A percentile compares a stretch with the other conserved stretches of the same genome.
Conservation (phyloP, 2,797 vertebrate genomes). For the Emydoidea blandingii region DNA sequence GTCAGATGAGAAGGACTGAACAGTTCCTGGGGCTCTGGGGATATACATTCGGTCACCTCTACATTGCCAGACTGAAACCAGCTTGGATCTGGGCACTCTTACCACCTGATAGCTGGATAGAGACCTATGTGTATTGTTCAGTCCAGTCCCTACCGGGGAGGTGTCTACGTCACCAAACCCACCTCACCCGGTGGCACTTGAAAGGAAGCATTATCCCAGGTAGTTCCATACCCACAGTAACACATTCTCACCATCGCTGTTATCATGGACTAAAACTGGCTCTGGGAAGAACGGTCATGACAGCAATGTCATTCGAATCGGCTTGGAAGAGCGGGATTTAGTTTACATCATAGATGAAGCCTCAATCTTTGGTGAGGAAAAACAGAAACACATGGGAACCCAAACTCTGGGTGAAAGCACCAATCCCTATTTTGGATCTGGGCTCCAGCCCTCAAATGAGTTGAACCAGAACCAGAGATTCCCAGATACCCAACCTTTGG, state of each 20-base stretch:
- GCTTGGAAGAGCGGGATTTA: neutral
- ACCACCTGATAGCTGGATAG: neutral
- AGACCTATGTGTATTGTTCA: neutral
- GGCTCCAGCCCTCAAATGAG: neutral
- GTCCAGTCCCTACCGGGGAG: neutral
- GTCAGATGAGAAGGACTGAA: neutral
- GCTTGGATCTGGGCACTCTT: neutral
- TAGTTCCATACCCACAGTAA: fast-evolving
- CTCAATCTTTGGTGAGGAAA: neutral
- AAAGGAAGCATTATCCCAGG: neutral
- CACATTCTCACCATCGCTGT: neutral
- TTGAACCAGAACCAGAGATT: slow-evolving; percentile 4
- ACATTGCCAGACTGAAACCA: neutral
- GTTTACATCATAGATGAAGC: neutral
- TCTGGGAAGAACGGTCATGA: neutral
- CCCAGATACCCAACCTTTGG: neutral
- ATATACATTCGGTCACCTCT: neutral
- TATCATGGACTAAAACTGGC: neutral
- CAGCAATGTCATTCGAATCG: neutral
- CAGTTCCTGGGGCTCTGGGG: neutral
- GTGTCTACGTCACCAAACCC: neutral
- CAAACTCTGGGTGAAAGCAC: neutral
- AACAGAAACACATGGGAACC: neutral
- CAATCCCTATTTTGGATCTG: neutral
- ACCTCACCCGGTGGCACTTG: slow-evolving; percentile 22